Base-by-base conservation (phyloP, 1,140 invertebrate genomes). In the Latrodectus geometricus region DNA sequence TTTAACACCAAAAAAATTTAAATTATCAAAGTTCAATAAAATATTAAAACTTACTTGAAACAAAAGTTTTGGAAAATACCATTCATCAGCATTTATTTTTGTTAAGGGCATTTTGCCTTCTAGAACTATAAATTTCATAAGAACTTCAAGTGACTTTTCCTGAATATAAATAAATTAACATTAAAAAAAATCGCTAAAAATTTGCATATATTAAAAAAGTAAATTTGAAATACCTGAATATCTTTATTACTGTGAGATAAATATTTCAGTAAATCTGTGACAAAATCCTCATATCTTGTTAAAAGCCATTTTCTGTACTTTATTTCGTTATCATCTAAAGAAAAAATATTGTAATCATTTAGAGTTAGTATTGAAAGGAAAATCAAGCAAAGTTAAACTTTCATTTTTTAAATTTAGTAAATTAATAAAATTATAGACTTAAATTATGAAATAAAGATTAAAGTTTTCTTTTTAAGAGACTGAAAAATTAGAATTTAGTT, bases 221-320 rank as follows among this genome's bases (percentile, higher is more conserved):
- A 35, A 35, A 35, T n/a, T 69, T 69, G 11, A 50, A n/a, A 8
- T 61, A 82, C 80, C 70, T 73, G 80, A 61, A 82, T 65, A 20
- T 72, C 11, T 74, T 72, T 20, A 11, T 73, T 65, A 12, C 11
- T 8, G 48, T 82, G 52, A 52, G 54, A 70, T 65, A 82, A 73
- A 65, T 82, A 82, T 17, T 12, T 20, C 21, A 73, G 23, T 17
- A 82, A 73, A 82, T 82, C 48, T 12, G 4, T 20, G 35, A 73
- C 35, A 48, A 73, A 82, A 23, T 82, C 80, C 17, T 72, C 35
- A 73, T 82, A 73, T 82, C 80, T 73, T 8, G 70, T 54, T 15
- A 48, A 9, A 9, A 82, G 54, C 80, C 80, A 82, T n/a, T n/a
- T 20, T 48, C 35, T 73, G 11, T 73, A 82, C 21, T 74, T 82